Percentiles rank a stretch among this genome's conserved stretches.
These are phyloP conservation scores for Chironex yamaguchii DNA, from an alignment of 30 jellyfish, hydroid and myxozoan species.

Conservation along the genomic window DNA sequence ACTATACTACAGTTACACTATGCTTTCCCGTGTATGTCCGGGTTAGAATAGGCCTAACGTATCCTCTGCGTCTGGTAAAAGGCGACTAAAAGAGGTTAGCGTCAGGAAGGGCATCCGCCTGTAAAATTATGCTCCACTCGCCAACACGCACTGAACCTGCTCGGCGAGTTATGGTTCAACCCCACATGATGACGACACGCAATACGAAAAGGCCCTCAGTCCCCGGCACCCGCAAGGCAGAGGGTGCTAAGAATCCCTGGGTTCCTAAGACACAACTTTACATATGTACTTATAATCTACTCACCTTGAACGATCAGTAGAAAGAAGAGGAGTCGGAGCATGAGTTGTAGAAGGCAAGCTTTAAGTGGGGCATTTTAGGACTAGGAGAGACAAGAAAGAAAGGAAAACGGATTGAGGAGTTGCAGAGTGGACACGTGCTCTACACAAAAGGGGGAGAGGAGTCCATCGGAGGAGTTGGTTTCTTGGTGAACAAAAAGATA, in stretches of 20 bases:
- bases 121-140: too few relatives aligned
- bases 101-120: too few relatives aligned
- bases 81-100: too few relatives aligned
- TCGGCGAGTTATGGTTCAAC: conserved; percentile 51
- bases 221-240: conserved; percentile 74
- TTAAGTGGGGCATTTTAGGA: conserved; percentile 42
- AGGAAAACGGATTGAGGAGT: conserved; percentile 36
- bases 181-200: conserved; percentile 37
- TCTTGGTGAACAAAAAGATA: conserved; percentile 41
- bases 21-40: too few relatives aligned
- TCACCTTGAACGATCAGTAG: conserved; percentile 2
- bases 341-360: background rate
- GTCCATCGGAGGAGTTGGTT: conserved; percentile 46
- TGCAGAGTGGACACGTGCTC: conserved; percentile 53
- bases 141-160: conserved; percentile 67
- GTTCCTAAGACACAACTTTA: conserved; percentile 10
- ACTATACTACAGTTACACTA: too few relatives aligned
- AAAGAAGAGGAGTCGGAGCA: background rate
- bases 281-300: conserved; percentile 43
- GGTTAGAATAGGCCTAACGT: too few relatives aligned
- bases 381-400: conserved; percentile 42
- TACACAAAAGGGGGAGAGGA: conserved; percentile 44
- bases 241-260: conserved; percentile 71
- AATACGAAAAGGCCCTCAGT: conserved; percentile 61
- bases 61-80: too few relatives aligned